Conservation (phyloP, 2,888 invertebrate species). For the Steinernema hermaphroditum region DNA sequence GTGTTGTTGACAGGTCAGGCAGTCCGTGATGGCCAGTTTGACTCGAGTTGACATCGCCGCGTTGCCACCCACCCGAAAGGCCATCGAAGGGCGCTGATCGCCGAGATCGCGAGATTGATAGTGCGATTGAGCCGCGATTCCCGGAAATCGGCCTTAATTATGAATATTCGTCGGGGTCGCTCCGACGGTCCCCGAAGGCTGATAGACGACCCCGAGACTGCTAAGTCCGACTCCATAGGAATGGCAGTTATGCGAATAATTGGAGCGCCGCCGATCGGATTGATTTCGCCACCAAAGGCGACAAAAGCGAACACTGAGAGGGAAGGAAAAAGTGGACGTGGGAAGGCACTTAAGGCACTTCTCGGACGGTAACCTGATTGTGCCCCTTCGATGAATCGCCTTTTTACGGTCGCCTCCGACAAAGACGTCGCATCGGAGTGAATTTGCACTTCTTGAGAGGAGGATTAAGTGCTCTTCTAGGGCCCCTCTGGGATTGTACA, state of each 20-base stretch:
- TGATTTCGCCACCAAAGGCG: neutral
- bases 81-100: neutral
- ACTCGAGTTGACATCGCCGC: neutral
- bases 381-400: neutral
- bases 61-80: slow-evolving; percentile 5
- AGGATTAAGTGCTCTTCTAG: neutral
- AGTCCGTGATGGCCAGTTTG: slow-evolving; percentile 19
- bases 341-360: slow-evolving; percentile 3
- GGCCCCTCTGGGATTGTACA: no score
- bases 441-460: neutral
- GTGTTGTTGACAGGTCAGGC: slow-evolving; percentile 29
- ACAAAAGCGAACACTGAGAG: neutral
- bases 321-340: slow-evolving; percentile 1
- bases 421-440: neutral
- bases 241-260: slow-evolving; percentile 21
- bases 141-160: slow-evolving; percentile 31
- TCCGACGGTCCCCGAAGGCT: neutral
- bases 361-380: slow-evolving; percentile 21
- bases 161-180: slow-evolving; percentile 1
- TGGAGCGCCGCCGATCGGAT: slow-evolving; percentile 10
- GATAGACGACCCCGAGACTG: neutral
- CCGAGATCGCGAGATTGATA: slow-evolving; percentile 28
- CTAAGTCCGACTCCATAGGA: neutral
- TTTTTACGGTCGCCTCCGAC: neutral
- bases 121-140: slow-evolving; percentile 22